These are phyloP conservation scores for Benitochromis conjunctus DNA, from an alignment of 2,113 vertebrate genomes.

Conservation along the genomic window DNA sequence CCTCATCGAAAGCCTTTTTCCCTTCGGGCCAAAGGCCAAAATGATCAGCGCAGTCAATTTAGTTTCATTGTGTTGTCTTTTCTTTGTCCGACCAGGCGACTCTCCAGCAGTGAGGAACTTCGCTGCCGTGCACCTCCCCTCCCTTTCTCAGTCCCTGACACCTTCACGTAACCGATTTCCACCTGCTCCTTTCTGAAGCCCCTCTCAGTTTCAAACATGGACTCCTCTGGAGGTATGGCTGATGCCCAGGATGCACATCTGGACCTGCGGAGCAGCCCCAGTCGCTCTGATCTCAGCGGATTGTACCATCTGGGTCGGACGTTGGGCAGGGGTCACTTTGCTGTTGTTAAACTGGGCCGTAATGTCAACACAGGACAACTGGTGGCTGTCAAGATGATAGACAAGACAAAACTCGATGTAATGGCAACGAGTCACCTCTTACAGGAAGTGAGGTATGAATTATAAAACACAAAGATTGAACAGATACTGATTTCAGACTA, in stretches of 20 bases:
- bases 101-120: conserved; percentile 12
- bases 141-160: neutral
- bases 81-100: conserved; percentile 38
- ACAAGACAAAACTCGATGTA: conserved; percentile 83
- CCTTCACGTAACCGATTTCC: neutral
- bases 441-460: conserved; percentile 80
- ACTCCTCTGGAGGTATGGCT: conserved; percentile 4
- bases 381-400: conserved; percentile 88
- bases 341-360: conserved; percentile 83
- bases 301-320: conserved; percentile 85
- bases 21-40: neutral
- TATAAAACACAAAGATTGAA: neutral
- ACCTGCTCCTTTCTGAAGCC: neutral
- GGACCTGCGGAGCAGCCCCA: conserved; percentile 39
- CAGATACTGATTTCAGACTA: neutral
- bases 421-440: conserved; percentile 81
- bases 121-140: neutral
- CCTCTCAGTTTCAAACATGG: conserved; percentile 32
- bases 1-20: conserved; percentile 16
- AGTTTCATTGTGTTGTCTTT: conserved; percentile 2
- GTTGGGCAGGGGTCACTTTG: conserved; percentile 85
- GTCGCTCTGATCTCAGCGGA: conserved; percentile 77
- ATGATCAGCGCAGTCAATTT: neutral
- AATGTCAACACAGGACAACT: conserved; percentile 82
- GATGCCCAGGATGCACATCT: conserved; percentile 49